Conservation (phyloP, 1,140 invertebrate genomes). For the Gonioctena quinquepunctata region DNA sequence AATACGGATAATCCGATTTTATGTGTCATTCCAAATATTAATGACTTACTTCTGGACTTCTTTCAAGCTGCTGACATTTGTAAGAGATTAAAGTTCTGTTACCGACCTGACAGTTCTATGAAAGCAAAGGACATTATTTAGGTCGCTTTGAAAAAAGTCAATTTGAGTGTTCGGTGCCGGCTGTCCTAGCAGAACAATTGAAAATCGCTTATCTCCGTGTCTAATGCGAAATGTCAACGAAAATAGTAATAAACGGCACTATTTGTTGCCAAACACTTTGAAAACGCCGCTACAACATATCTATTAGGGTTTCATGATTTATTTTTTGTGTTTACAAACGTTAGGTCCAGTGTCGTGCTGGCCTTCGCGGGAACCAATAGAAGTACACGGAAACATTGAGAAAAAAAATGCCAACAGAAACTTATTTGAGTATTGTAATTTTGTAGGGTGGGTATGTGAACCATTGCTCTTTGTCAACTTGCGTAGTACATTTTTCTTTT, state of each 20-base stretch:
- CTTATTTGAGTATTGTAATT: too few species aligned
- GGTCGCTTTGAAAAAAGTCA: conserved; percentile 18
- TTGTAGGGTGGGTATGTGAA: too few species aligned
- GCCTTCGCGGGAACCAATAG: too few species aligned
- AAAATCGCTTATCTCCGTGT: conserved; percentile 35
- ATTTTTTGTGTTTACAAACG: not conserved
- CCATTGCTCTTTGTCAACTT: too few species aligned
- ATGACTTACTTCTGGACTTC: not conserved
- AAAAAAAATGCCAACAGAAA: too few species aligned
- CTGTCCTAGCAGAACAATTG: conserved; percentile 21
- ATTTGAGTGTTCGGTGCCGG: conserved; percentile 10
- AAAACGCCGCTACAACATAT: conserved; percentile 38
- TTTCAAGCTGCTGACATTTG: not conserved
- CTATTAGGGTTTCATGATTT: conserved; percentile 26
- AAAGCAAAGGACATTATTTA: conserved; percentile 15
- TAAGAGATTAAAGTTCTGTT: not conserved
- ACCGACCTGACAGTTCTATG: conserved; percentile 8
- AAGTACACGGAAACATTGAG: too few species aligned
- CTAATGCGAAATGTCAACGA: conserved; percentile 38
- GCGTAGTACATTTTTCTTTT: too few species aligned
- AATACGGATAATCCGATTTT: not conserved
- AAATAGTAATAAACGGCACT: conserved; percentile 41
- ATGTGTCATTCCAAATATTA: not conserved
- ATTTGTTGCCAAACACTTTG: conserved; percentile 43
- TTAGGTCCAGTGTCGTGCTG: not conserved